Base-by-base conservation (phyloP, 2,113 vertebrate species). In the Bagarius yarrelli region DNA sequence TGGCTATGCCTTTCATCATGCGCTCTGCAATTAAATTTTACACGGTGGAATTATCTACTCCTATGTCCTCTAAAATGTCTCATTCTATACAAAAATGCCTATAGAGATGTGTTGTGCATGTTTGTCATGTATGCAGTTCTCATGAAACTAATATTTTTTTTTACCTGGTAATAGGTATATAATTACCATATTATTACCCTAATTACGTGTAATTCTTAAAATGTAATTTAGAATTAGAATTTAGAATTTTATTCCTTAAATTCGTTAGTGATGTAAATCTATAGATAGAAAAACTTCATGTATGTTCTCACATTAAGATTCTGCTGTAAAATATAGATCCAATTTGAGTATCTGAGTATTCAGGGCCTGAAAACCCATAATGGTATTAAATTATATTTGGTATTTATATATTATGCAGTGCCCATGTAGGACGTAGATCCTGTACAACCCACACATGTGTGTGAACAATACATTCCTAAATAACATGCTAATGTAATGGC, bases 1-100 rank as follows among this genome's bases (percentile, higher is more conserved):
- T 70, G 56, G 47, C 67, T 52, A 59, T 59, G 74, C 52, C n/a
- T 66, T 71, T 84, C 53, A 61, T 64, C 77, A 74, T 55, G 36
- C 11, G 44, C 57, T 36, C 40, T 53, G 57, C 69, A 81, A 64
- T 80, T 47, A 73, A 71, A 81, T 81, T 63, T 36, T 55, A 61
- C 3, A 63, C 13, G 8, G 52, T 34, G 34, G 25, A 44, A 34
- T 80, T 50, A 59, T 80, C 56, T 72, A 11, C 32, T 40, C 64
- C 55, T 44, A 19, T 57, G 56, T 50, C n/a, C 27, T 80, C 34
- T n/a, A 30, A 71, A 25, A 66, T 80, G 66, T 40, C 59, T 56
- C 9, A 60, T 14, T 52, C 61, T 69, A 36, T 30, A 61, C 34
- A 70, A 56, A 40, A n/a, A 60, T 59, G 36, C 5, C n/a, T n/a